phyloP scores from a whole-genome alignment of 2,888 invertebrate species.

The Protula sp. region DNA sequence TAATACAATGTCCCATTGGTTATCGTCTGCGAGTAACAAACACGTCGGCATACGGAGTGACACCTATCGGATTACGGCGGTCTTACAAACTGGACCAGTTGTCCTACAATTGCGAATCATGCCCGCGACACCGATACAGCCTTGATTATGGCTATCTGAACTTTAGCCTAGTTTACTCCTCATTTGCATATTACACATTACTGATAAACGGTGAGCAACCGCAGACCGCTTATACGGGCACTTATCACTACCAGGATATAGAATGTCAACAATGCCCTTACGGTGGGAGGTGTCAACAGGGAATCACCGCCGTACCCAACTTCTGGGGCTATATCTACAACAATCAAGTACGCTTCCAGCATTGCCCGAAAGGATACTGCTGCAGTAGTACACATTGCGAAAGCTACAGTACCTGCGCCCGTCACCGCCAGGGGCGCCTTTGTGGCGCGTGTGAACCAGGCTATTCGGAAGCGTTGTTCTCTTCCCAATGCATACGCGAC shows the following conservation, averaged over 20 bases:
- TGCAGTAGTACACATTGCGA: conserved; percentile 15
- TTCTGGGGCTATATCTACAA: conserved; percentile 25
- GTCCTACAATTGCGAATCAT: conserved; percentile 27
- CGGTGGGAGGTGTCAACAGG: conserved; percentile 21
- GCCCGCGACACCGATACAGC: conserved; percentile 23
- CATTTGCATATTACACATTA: conserved; percentile 20
- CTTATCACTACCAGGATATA: conserved; percentile 24
- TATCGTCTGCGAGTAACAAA: conserved; percentile 24
- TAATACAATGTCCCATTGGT: conserved; percentile 23
- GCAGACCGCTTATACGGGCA: conserved; percentile 15
- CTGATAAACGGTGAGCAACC: conserved; percentile 25
- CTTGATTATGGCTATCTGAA: conserved; percentile 22
- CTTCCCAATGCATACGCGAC: conserved; percentile 20
- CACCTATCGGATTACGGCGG: conserved; percentile 15
- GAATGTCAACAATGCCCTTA: conserved; percentile 24
- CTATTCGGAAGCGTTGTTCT: conserved; percentile 26
- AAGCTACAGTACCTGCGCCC: conserved; percentile 17
- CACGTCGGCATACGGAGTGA: conserved; percentile 25
- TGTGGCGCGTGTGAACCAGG: conserved; percentile 17
- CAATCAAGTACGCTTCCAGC: conserved; percentile 21
- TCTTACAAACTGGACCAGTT: conserved; percentile 25
- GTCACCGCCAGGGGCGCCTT: conserved; percentile 17
- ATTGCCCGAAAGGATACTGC: conserved; percentile 25
- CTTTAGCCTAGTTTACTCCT: conserved; percentile 17
- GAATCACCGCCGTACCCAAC: conserved; percentile 24